phyloP scores from a whole-genome alignment of 1,140 invertebrate species.

The Drosophila watanabei region DNA sequence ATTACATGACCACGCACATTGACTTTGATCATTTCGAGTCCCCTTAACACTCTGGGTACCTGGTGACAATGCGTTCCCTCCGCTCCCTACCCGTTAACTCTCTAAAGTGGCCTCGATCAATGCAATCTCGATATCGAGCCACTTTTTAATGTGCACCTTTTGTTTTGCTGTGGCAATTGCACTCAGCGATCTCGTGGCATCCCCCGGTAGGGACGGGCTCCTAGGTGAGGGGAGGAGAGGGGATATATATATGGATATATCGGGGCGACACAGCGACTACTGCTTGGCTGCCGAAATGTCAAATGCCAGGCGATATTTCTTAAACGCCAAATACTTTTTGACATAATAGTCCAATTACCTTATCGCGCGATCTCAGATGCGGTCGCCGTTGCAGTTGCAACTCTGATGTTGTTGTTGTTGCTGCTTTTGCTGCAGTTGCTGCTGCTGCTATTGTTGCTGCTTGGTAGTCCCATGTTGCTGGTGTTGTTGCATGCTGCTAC shows the following conservation, averaged over 20 bases:
- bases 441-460: slow-evolving; percentile 34
- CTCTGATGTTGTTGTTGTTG: slow-evolving; percentile 24
- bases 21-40: slow-evolving; percentile 38
- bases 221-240: neutral
- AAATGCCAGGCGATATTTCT: slow-evolving; percentile 85
- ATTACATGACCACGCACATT: slow-evolving; percentile 57
- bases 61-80: slow-evolving; percentile 62
- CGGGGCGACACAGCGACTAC: slow-evolving; percentile 20
- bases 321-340: slow-evolving; percentile 86
- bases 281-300: slow-evolving; percentile 81
- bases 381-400: slow-evolving; percentile 57
- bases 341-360: slow-evolving; percentile 86
- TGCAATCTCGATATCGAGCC: slow-evolving; percentile 69
- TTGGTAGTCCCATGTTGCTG: slow-evolving; percentile 23
- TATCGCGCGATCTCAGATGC: slow-evolving; percentile 85
- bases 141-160: slow-evolving; percentile 82
- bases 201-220: neutral
- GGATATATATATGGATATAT: slow-evolving; percentile 6
- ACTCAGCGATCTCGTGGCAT: neutral
- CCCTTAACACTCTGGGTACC: slow-evolving; percentile 39
- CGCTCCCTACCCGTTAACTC: neutral
- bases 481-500: slow-evolving; percentile 28
- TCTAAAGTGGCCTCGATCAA: slow-evolving; percentile 39
- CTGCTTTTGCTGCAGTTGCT: slow-evolving; percentile 25
- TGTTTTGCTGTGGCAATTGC: slow-evolving; percentile 79